Conservation (phyloP, 2,888 invertebrate species). For the Meiosimyza platycephala region DNA sequence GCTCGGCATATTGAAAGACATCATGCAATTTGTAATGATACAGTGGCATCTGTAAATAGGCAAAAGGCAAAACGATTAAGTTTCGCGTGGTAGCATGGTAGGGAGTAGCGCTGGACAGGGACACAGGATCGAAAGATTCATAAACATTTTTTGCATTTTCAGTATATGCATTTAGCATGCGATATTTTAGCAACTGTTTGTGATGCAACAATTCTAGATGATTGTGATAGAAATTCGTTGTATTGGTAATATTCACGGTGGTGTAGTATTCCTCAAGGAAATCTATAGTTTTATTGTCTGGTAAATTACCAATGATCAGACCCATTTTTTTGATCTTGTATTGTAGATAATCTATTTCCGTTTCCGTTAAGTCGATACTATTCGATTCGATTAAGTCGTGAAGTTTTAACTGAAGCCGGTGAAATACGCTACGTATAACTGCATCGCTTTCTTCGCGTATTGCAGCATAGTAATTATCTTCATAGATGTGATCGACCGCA, state of each 20-base stretch:
- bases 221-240: conserved; percentile 52
- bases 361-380: conserved; percentile 45
- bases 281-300: conserved; percentile 45
- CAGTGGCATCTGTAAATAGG: conserved; percentile 56
- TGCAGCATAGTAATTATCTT: conserved; percentile 47
- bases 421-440: conserved; percentile 51
- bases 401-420: conserved; percentile 51
- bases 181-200: conserved; percentile 41
- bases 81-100: conserved; percentile 54
- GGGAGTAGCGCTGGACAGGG: conserved; percentile 53
- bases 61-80: conserved; percentile 56
- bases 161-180: conserved; percentile 16
- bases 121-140: conserved; percentile 52
- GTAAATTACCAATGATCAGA: conserved; percentile 58
- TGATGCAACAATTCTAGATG: conserved; percentile 54
- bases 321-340: conserved; percentile 50
- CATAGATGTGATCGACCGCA: conserved; percentile 51
- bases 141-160: conserved; percentile 53
- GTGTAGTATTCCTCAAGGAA: conserved; percentile 48
- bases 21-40: conserved; percentile 56
- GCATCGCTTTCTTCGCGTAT: conserved; percentile 49
- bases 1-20: conserved; percentile 56
- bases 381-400: conserved; percentile 47
- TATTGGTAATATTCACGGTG: conserved; percentile 45
- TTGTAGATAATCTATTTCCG: conserved; percentile 47